A percentile compares a stretch with the other conserved stretches of the same genome.
Conservation (phyloP, 2,888 invertebrate genomes). For the Drosophila dives region DNA sequence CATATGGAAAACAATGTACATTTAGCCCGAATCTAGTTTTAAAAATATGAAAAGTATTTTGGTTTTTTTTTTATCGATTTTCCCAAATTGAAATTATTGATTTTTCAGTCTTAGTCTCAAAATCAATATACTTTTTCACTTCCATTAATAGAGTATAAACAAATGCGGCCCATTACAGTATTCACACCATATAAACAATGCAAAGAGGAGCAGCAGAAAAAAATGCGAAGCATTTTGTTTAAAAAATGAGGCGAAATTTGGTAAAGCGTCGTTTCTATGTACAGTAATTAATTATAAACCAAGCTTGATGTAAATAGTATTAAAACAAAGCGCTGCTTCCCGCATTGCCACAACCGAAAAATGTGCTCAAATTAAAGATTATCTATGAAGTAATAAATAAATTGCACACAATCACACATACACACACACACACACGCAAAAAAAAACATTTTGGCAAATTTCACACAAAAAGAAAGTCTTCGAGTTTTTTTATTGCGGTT, state of each 20-base stretch:
- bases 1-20: not conserved
- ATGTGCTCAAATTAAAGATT: constrained; percentile 19
- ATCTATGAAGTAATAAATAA: constrained; percentile 19
- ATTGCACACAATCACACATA: not conserved
- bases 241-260: constrained; percentile 50
- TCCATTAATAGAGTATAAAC: not conserved
- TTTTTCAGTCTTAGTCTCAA: not conserved
- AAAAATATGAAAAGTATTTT: not conserved
- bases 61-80: not conserved
- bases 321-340: constrained; percentile 8
- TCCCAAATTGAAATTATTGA: not conserved
- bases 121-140: not conserved
- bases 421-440: not conserved
- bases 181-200: constrained; percentile 1
- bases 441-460: constrained; percentile 37
- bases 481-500: constrained; percentile 11
- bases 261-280: constrained; percentile 45
- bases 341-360: constrained; percentile 23
- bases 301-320: constrained; percentile 14
- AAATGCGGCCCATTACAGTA: not conserved
- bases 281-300: constrained; percentile 66
- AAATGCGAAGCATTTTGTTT: constrained; percentile 20
- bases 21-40: not conserved
- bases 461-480: constrained; percentile 60
- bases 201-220: not conserved